Base-by-base conservation (phyloP, 2,797 vertebrate species). In the Psittacula derbiana region DNA sequence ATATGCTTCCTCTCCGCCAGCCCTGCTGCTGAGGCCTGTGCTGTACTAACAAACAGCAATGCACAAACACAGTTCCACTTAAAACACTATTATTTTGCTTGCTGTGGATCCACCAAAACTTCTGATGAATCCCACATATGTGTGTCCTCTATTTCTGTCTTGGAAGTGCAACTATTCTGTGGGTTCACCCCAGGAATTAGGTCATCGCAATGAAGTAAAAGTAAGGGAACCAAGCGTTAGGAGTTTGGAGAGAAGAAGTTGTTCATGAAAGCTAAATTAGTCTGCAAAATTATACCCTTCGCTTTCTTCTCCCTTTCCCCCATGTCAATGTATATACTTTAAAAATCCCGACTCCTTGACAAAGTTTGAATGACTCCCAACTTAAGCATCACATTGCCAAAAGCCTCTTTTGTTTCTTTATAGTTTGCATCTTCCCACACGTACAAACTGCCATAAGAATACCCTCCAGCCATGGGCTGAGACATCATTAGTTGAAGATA, bases 401-500 rank as follows among this genome's bases (percentile, higher is more conserved):
- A 86, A 93, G 11, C 46, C 43, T 79, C 74, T 79, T 95, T 94
- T 53, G 52, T 73, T 95, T 73, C 69, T 80, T 80, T 75, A 72
- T 46, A 75, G 67, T 92, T 92, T 90, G 80, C 50, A 69, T 91
- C 79, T 90, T 62, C 82, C 93, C 87, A 75, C 86, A 88, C 16
- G 3, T 47, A 82, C 94, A 94, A 52, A 85, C n/a, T 0, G 14
- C 60, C 90, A 23, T 33, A 28, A 38, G 44, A 88, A 66, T 27
- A 38, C 44, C 86, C 88, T 86, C 47, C 49, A 64, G 93, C 80
- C 80, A 53, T 17, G 23, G 80, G 93, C 83, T 67, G 67, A 69
- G 62, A 30, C 66, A 40, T 40, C 65, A n/a, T 19, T 19, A 38
- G 60, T 1, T 55, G 64, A 43, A 33, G 85, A 44, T 27, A 40